These are phyloP conservation scores for Xanthorhoe spadicearia DNA, from an alignment of 2,888 invertebrate species.

Conservation along the genomic window DNA sequence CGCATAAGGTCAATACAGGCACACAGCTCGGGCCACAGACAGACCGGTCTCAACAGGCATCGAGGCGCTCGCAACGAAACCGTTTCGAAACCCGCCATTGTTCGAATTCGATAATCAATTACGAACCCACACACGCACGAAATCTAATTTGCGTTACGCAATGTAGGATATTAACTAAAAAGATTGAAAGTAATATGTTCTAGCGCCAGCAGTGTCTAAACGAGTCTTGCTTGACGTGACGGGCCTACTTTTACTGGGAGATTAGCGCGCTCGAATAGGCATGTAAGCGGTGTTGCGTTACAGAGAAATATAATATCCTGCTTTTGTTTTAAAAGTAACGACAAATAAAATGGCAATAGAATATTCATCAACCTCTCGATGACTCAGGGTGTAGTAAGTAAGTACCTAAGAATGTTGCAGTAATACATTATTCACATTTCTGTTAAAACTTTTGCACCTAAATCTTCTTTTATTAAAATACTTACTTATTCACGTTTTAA, in stretches of 20 bases:
- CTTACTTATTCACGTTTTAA: neutral
- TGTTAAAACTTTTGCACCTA: neutral
- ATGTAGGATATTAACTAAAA: conserved; percentile 64
- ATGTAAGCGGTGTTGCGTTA: conserved; percentile 30
- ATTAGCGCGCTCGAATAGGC: conserved; percentile 37
- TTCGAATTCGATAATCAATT: conserved; percentile 75
- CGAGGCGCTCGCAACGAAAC: conserved; percentile 43
- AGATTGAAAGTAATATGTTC: conserved; percentile 59
- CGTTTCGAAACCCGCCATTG: conserved; percentile 73
- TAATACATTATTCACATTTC: neutral
- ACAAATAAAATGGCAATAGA: conserved; percentile 9
- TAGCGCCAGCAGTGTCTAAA: conserved; percentile 48
- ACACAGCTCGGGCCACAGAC: conserved; percentile 54
- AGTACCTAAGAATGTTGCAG: neutral
- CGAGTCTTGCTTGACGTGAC: conserved; percentile 26
- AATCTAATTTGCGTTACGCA: conserved; percentile 71
- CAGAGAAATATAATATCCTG: conserved; percentile 30
- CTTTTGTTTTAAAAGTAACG: conserved; percentile 15
- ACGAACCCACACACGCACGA: conserved; percentile 67
- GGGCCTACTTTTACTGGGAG: conserved; percentile 36
- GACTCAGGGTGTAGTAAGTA: conserved; percentile 4
- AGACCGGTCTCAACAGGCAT: conserved; percentile 49
- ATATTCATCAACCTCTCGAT: conserved; percentile 13
- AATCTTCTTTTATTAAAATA: neutral
- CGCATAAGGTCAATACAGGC: conserved; percentile 81